A percentile compares a stretch with the other conserved stretches of the same genome.
Conservation (phyloP, 2,113 vertebrate genomes). For the Calidris pygmaea region DNA sequence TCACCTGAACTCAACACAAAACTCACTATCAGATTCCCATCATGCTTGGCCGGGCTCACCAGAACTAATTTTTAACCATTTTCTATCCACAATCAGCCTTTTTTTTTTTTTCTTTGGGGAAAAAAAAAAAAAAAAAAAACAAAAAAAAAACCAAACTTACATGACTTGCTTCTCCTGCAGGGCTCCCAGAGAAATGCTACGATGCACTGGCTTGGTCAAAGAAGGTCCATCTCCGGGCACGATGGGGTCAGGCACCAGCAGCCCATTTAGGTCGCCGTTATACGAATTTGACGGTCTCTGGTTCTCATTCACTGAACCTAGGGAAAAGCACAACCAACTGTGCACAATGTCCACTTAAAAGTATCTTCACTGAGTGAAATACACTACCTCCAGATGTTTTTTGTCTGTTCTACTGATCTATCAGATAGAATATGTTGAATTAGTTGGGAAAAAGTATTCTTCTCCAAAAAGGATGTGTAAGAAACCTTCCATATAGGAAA, state of each 20-base stretch:
- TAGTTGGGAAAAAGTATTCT: neutral
- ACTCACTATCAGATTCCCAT: neutral
- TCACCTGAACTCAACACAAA: neutral
- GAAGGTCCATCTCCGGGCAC: slow-evolving; percentile 74
- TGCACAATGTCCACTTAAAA: neutral
- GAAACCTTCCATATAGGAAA: neutral
- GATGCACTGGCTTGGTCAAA: slow-evolving; percentile 76
- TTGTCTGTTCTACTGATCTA: neutral
- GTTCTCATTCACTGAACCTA: slow-evolving; percentile 81
- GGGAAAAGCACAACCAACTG: neutral
- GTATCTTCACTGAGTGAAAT: neutral
- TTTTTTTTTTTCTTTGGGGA: neutral
- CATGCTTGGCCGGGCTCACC: neutral
- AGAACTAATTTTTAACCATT: neutral
- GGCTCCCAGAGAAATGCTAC: slow-evolving; percentile 77
- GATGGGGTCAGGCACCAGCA: slow-evolving; percentile 86
- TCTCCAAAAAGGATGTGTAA: neutral
- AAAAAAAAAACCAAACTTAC: slow-evolving; percentile 73
- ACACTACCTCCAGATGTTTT: neutral
- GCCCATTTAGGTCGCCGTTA: slow-evolving; percentile 93
- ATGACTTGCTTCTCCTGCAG: slow-evolving; percentile 89
- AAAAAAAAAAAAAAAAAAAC: neutral
- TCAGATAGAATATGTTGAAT: neutral
- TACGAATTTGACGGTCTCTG: slow-evolving; percentile 80
- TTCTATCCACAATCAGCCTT: neutral